A percentile compares a stretch with the other conserved stretches of the same genome.
Conservation (phyloP, 2,113 vertebrate genomes). For the Phalacrocorax pelagicus region DNA sequence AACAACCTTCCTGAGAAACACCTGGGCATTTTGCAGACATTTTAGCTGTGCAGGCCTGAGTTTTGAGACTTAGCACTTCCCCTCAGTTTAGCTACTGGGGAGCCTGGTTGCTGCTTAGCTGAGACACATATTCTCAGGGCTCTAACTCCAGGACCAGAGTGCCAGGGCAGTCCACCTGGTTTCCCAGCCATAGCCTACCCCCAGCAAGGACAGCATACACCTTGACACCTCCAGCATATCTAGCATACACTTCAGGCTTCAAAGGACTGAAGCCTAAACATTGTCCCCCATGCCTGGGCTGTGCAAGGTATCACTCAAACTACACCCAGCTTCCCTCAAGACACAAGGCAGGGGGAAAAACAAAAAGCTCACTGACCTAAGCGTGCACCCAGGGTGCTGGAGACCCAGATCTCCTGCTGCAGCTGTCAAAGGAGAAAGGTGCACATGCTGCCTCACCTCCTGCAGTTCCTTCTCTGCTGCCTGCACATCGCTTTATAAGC, state of each 20-base stretch:
- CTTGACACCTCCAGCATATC: too few species aligned
- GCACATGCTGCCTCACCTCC: fast-evolving
- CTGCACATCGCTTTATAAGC: neutral
- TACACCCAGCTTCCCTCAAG: neutral
- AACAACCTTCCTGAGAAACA: neutral
- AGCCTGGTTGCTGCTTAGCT: neutral
- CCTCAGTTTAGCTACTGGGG: neutral
- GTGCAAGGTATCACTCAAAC: too few species aligned
- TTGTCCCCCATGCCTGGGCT: fast-evolving
- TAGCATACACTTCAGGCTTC: neutral
- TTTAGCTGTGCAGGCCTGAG: neutral
- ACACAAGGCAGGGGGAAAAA: fast-evolving
- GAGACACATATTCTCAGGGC: neutral
- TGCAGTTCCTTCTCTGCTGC: fast-evolving
- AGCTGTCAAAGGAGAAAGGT: fast-evolving
- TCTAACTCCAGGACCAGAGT: neutral
- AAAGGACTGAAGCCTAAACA: neutral
- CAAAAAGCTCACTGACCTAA: neutral
- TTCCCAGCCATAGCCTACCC: neutral
- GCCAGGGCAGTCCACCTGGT: neutral
- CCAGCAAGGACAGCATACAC: neutral
- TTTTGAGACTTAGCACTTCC: neutral
- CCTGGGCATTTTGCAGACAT: fast-evolving
- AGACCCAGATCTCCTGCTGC: fast-evolving
- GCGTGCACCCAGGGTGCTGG: fast-evolving